These are phyloP conservation scores for mouse (Mus musculus) DNA, from an alignment of 2,113 vertebrate species.

Conservation along the genomic window GRCm39 chr4:133455501-133456000, in stretches of 20 bases:
- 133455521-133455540: conserved; percentile 58
- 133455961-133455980: conserved; percentile 54
- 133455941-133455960: conserved; percentile 72
- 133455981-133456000: conserved; percentile 59
- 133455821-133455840: conserved; percentile 81
- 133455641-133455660: conserved; percentile 78
- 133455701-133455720: conserved; percentile 89
- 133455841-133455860: conserved; percentile 67
- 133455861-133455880: conserved; percentile 58
- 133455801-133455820: conserved; percentile 83
- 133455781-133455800: conserved; percentile 84
- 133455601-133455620: conserved; percentile 59
- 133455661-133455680: conserved; percentile 84
- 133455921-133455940: conserved; percentile 70
- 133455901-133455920: conserved; percentile 68
- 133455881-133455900: conserved; percentile 74
- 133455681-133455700: conserved; percentile 88
- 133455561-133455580: conserved; percentile 64
- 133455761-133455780: conserved; percentile 87
- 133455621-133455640: conserved; percentile 75
- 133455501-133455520: not conserved
- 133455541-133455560: conserved; percentile 59
- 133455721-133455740: conserved; percentile 90
- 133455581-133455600: conserved; percentile 61
- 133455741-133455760: conserved; percentile 86